Evolutionary conservation across 53 echinoderm and acorn worm genomes (phyloP), one percentile per base, ranked within the genome.

Genomic region (Apostichopus leukothele): DNA sequence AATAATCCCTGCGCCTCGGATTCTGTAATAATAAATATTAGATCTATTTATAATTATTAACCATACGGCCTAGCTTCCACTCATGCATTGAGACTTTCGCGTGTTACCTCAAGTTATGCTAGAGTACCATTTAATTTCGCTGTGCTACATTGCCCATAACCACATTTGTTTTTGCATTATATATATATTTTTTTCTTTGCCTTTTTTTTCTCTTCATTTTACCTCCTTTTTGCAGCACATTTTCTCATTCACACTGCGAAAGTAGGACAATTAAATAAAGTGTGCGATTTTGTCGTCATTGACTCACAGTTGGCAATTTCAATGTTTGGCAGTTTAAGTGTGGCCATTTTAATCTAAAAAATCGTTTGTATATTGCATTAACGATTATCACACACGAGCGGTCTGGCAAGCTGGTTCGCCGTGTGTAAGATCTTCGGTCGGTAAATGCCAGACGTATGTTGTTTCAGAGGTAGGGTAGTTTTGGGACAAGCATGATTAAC

Each of bases 231-330:
- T 63, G 63, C 63, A 63, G 63, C 0, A 4, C 63, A 63, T 13
- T 13, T 39, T 63, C 63, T 16, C 63, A 51, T 4, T 79, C 54
- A 79, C 51, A 79, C 79, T 54, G 79, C 18, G 79, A 79, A 79
- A 79, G 79, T 79, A 53, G 79, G 79, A 79, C 79, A 79, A 79
- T 79, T 79, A 79, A 79, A 79, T 79, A 79, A 79, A 52, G 79
- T 79, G 52, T 53, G 20, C 79, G 53, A 52, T 79, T 79, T 79
- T 53, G n/a, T 79, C 51, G 51, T 79, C 54, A 16, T 18, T 79
- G 79, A 79, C 79, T 79, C 54, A 18, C 52, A 79, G 79, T 79
- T 39, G 79, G 79, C 53, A 53, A 4, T 63, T 63, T 63, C 79
- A 79, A 52, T 51, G 52, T 53, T 52, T 53, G 53, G 79, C 79